Evolutionary conservation across 2,113 vertebrate species (phyloP), one percentile per base, ranked within the genome.

Genomic region (Oncorhynchus gorbuscha): DNA sequence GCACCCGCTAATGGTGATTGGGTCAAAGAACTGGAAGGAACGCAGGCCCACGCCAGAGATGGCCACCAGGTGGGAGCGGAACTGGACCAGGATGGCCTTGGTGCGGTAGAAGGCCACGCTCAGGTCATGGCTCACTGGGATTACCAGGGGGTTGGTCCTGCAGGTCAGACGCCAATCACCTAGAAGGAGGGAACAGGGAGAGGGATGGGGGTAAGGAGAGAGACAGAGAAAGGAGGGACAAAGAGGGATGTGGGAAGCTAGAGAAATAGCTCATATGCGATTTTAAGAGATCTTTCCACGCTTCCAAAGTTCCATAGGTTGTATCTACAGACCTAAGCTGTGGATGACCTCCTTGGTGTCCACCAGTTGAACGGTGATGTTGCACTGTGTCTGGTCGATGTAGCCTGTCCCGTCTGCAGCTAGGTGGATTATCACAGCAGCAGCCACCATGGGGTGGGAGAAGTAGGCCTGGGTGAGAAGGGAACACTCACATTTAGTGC

Each of bases 1-100:
- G 93, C 98, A 99, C 91, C 96, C 95, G 86, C 96, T 98, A 92
- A 99, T 97, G 83, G 96, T 97, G 93, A 99, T 96, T 69, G 97
- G 97, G 94, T 99, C 98, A 89, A 99, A 99, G 92, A 96, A 97
- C 93, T 98, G 96, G 93, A 99, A 99, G 87, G 97, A 98, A 84
- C 98, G 96, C 86, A 99, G 91, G 91, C 96, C 98, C 83, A 99
- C 94, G 76, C 98, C 98, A 0, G 98, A 99, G 94, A 99, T 95
- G 87, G 98, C 98, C 81, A 99, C 96, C 71, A 95, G 92, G 74
- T 89, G 90, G 32, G 96, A 99, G 81, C 92, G 93, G 88, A 99
- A 99, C 90, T 92, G 95, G 88, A 99, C 95, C 83, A 95, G 92
- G 78, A 99, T 96, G 48, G 96, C 95, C 88, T 94, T 95, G 86